A percentile compares a stretch with the other conserved stretches of the same genome.
Evolutionary conservation across 2,888 invertebrate species (phyloP).

Genomic region (Muschampia staudingeri): DNA sequence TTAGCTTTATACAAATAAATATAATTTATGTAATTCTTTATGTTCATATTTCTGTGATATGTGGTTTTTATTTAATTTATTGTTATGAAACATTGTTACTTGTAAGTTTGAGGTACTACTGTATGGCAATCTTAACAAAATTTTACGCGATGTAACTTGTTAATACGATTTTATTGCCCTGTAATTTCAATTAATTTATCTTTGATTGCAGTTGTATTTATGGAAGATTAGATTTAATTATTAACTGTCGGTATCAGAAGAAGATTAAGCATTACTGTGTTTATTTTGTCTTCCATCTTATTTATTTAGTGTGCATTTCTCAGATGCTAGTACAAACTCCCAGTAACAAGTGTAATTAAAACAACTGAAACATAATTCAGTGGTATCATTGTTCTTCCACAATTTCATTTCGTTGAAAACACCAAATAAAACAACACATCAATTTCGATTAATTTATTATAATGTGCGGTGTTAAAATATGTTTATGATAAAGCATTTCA

Average conservation of each 20-base stretch:
- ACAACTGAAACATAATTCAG: not conserved
- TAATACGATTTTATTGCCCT: too few species aligned
- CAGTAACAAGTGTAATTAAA: conserved; percentile 10
- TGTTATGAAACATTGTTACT: not conserved
- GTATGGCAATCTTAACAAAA: too few species aligned
- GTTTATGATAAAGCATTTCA: conserved; percentile 90
- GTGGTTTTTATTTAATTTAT: conserved; percentile 12
- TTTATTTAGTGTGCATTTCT: conserved; percentile 69
- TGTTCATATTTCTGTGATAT: not conserved
- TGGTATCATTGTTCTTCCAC: not conserved
- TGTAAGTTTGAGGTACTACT: not conserved
- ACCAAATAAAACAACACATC: conserved; percentile 72
- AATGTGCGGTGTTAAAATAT: conserved; percentile 92
- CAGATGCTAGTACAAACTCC: conserved; percentile 76
- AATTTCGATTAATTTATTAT: conserved; percentile 91
- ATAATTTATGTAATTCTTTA: not conserved
- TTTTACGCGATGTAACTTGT: too few species aligned
- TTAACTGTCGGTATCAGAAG: not conserved
- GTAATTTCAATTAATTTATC: too few species aligned
- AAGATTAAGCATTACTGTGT: not conserved
- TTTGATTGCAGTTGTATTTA: too few species aligned
- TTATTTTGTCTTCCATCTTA: conserved; percentile 34
- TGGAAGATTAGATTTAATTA: too few species aligned
- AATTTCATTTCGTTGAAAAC: not conserved
- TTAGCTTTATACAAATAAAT: not conserved